phyloP scores from a whole-genome alignment of 2,888 invertebrate genomes.

The Trimorus sp. region DNA sequence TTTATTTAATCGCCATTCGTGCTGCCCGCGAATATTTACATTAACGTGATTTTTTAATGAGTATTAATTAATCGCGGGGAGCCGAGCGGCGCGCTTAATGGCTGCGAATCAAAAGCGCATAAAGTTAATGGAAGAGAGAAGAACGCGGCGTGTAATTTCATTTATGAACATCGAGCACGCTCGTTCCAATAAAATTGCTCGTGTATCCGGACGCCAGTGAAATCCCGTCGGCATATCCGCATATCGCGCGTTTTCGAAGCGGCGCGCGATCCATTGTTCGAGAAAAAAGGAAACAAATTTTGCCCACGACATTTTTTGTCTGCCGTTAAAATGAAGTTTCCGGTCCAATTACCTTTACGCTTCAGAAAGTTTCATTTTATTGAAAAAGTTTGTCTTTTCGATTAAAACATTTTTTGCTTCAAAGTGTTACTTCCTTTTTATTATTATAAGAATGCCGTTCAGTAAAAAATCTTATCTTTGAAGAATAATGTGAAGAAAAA shows the following conservation, averaged over 20 bases:
- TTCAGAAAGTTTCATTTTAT: too few species aligned
- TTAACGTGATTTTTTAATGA: constrained; percentile 51
- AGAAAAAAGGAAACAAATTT: constrained; percentile 10
- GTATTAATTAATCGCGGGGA: constrained; percentile 53
- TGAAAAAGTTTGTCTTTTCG: not conserved
- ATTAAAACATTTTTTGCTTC: too few species aligned
- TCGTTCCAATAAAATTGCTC: constrained; percentile 59
- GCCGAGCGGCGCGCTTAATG: constrained; percentile 48
- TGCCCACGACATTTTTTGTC: not conserved
- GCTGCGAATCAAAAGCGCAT: constrained; percentile 57
- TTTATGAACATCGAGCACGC: constrained; percentile 58
- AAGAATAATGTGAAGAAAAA: too few species aligned
- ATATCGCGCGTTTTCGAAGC: constrained; percentile 26
- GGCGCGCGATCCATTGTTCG: constrained; percentile 23
- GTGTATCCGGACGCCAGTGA: constrained; percentile 58
- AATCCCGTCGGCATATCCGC: constrained; percentile 45
- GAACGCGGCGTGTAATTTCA: constrained; percentile 48
- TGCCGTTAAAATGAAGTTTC: not conserved
- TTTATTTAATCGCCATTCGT: not conserved
- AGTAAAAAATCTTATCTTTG: too few species aligned
- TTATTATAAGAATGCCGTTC: too few species aligned
- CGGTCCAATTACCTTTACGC: too few species aligned
- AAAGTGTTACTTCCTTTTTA: too few species aligned
- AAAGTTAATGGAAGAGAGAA: constrained; percentile 60
- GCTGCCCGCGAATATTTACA: constrained; percentile 26